A percentile compares a stretch with the other conserved stretches of the same genome.
phyloP scores from a whole-genome alignment of 1,140 invertebrate genomes.

The Cephus cinctus region DNA sequence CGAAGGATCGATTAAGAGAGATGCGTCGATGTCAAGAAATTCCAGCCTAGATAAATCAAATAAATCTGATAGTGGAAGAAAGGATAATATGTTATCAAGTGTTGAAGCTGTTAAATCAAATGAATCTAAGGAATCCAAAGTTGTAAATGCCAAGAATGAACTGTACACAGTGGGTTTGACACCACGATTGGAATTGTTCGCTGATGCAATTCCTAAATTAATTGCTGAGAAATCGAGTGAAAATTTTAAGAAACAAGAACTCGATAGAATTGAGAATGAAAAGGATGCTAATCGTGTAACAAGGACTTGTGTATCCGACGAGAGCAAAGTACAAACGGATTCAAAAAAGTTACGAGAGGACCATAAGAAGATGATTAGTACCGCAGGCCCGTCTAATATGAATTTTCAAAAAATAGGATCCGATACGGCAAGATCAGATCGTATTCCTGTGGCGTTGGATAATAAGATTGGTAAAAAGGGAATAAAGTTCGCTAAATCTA shows the following conservation, averaged over 20 bases:
- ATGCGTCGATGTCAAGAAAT: constrained; percentile 4
- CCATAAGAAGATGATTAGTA: no score
- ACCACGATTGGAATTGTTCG: constrained; percentile 48
- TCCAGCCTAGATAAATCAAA: constrained; percentile 10
- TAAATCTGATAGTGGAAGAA: neutral
- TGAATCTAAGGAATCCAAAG: constrained; percentile 21
- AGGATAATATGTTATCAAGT: neutral
- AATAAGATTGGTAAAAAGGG: constrained; percentile 16
- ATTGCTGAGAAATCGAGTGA: constrained; percentile 44
- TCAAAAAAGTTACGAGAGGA: no score
- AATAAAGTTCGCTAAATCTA: constrained; percentile 33
- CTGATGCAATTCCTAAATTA: constrained; percentile 49
- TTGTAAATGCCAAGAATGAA: constrained; percentile 37
- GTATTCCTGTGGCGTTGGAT: neutral
- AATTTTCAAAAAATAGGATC: no score
- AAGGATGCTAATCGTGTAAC: no score
- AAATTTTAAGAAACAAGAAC: constrained; percentile 13
- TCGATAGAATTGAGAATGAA: constrained; percentile 12
- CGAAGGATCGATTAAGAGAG: neutral
- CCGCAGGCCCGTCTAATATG: no score
- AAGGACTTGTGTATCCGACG: no score
- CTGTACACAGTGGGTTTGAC: constrained; percentile 47
- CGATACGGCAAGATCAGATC: no score
- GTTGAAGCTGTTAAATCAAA: constrained; percentile 14
- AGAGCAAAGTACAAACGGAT: no score